Evolutionary conservation across 1,140 invertebrate species (phyloP).

Genomic region (Aphaenogaster rudis): DNA sequence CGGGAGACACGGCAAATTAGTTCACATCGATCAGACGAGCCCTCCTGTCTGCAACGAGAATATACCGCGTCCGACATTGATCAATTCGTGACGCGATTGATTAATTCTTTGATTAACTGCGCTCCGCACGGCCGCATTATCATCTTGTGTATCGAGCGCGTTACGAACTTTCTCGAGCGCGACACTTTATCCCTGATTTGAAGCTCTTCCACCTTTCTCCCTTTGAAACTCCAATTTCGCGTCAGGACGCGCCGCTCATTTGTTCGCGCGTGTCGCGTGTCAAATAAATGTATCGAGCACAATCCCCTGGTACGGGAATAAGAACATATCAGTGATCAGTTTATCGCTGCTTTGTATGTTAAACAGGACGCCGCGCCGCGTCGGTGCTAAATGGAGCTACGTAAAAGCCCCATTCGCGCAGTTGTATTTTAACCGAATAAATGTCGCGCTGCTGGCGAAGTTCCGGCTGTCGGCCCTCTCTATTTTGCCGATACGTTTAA

Average conservation of each 20-base stretch:
- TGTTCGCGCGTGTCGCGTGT: background rate
- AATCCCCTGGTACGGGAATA: background rate
- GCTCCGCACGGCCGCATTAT: conserved; percentile 19
- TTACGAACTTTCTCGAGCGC: background rate
- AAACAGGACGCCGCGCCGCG: background rate
- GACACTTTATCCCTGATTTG: background rate
- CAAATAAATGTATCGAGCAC: background rate
- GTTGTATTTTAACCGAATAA: conserved; percentile 55
- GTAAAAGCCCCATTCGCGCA: conserved; percentile 16
- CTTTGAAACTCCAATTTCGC: background rate
- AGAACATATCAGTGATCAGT: conserved; percentile 21
- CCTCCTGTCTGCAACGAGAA: conserved; percentile 61
- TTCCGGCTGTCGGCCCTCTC: conserved; percentile 34
- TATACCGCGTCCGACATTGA: conserved; percentile 69
- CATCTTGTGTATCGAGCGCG: background rate
- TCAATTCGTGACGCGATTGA: conserved; percentile 57
- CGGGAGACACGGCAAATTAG: conserved; percentile 73
- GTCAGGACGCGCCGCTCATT: background rate
- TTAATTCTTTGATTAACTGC: conserved; percentile 71
- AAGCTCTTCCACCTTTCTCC: background rate
- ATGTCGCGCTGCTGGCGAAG: conserved; percentile 32
- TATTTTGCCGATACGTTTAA: conserved; percentile 59
- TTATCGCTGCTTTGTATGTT: background rate
- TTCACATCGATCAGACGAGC: conserved; percentile 72
- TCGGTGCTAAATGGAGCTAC: conserved; percentile 18